Evolutionary conservation across 2,888 invertebrate species (phyloP).

Genomic region (Callyntrura sp.): DNA sequence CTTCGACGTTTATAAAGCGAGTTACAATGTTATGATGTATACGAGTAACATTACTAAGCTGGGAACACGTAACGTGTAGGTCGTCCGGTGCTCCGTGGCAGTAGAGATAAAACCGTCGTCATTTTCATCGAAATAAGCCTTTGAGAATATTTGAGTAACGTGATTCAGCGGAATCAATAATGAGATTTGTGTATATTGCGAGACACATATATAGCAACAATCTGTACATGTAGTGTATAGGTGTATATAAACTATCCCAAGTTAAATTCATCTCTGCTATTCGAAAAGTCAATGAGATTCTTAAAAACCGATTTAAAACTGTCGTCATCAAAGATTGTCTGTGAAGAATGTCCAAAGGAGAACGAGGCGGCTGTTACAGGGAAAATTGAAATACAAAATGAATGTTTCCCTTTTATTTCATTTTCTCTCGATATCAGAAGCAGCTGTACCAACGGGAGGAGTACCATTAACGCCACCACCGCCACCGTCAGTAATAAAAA

Average conservation of each 20-base stretch:
- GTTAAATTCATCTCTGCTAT: no score
- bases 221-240: not conserved
- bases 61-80: not conserved
- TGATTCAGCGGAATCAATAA: conserved; percentile 74
- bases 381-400: conserved; percentile 61
- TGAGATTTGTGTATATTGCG: conserved; percentile 52
- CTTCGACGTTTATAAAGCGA: no score
- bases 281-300: conserved; percentile 41
- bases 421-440: no score
- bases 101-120: conserved; percentile 8
- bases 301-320: conserved; percentile 61
- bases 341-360: not conserved
- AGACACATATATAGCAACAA: no score
- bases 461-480: no score
- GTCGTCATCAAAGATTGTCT: conserved; percentile 51
- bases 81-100: not conserved
- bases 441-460: conserved; percentile 25
- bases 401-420: conserved; percentile 46
- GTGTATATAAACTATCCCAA: conserved; percentile 15
- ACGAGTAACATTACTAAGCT: no score
- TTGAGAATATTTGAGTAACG: conserved; percentile 69
- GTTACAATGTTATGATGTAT: no score
- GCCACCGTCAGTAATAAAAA: conserved; percentile 49
- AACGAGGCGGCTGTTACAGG: not conserved
- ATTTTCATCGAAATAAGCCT: conserved; percentile 49